These are phyloP conservation scores for Morelia viridis DNA, from an alignment of 2,797 vertebrate species.

Conservation along the genomic window DNA sequence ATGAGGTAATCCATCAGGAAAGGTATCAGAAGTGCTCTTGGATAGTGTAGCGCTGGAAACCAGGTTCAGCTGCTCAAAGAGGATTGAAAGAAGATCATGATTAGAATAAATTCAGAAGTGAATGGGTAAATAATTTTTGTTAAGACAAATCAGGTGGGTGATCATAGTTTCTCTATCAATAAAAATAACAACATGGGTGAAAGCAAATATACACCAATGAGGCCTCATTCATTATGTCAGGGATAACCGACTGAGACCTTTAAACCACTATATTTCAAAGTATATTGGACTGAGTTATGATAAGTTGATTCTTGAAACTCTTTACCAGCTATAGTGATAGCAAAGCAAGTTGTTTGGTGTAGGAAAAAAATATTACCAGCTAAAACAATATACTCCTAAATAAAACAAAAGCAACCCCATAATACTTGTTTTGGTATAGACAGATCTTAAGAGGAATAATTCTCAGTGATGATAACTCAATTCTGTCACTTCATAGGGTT, in stretches of 20 bases:
- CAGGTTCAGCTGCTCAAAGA: constrained; percentile 82
- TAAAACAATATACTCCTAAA: neutral
- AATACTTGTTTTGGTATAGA: neutral
- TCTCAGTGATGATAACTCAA: neutral
- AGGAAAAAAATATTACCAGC: neutral
- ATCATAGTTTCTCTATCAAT: neutral
- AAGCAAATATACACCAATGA: neutral
- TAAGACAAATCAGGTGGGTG: neutral
- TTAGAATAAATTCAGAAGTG: neutral
- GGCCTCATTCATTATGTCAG: neutral
- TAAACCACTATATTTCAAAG: neutral
- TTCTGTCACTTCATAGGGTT: neutral
- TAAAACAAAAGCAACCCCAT: neutral
- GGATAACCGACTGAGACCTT: neutral
- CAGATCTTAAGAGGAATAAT: neutral
- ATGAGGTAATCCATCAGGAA: constrained; percentile 92
- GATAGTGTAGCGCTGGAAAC: constrained; percentile 87
- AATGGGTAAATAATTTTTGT: neutral
- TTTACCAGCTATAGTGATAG: neutral
- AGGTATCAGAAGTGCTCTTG: constrained; percentile 92
- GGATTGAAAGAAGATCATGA: constrained; percentile 28
- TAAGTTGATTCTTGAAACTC: neutral
- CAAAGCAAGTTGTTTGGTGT: neutral
- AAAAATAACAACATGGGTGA: neutral
- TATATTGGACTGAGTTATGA: neutral